phyloP scores from a whole-genome alignment of 2,113 vertebrate species.

The Antigone vipio region DNA sequence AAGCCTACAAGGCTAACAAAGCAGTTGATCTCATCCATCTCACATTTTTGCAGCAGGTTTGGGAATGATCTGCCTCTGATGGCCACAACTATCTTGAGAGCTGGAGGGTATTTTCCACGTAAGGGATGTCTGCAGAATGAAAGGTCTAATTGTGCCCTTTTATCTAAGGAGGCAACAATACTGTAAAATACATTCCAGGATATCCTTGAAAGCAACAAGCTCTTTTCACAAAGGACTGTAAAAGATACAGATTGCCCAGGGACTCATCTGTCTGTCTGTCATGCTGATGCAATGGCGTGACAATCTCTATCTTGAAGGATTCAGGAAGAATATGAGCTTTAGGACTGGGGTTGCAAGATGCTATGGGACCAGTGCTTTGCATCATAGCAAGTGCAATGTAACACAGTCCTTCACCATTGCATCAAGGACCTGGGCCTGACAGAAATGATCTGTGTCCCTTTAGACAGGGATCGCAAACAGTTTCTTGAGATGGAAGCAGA shows the following conservation, averaged over 20 bases:
- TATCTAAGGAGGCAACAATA: background rate
- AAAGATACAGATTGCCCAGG: background rate
- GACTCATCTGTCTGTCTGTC: background rate
- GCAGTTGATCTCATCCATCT: background rate
- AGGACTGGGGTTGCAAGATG: background rate
- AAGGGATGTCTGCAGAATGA: background rate
- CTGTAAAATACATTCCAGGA: background rate
- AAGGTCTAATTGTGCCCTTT: background rate
- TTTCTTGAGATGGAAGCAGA: background rate
- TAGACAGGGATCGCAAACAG: background rate
- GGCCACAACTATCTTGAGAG: background rate
- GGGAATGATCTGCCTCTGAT: background rate
- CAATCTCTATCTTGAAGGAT: background rate
- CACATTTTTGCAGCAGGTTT: background rate
- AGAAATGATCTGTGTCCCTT: background rate
- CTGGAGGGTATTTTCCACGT: background rate
- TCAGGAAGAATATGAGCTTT: background rate
- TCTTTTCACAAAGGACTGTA: background rate
- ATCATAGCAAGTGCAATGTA: background rate
- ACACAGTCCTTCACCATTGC: background rate
- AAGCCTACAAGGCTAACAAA: background rate
- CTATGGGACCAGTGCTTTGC: background rate
- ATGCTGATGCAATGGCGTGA: background rate
- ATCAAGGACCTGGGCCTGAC: background rate
- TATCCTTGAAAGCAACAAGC: background rate